Evolutionary conservation across 2,113 vertebrate genomes (phyloP).

Genomic region (Vidua chalybeata): DNA sequence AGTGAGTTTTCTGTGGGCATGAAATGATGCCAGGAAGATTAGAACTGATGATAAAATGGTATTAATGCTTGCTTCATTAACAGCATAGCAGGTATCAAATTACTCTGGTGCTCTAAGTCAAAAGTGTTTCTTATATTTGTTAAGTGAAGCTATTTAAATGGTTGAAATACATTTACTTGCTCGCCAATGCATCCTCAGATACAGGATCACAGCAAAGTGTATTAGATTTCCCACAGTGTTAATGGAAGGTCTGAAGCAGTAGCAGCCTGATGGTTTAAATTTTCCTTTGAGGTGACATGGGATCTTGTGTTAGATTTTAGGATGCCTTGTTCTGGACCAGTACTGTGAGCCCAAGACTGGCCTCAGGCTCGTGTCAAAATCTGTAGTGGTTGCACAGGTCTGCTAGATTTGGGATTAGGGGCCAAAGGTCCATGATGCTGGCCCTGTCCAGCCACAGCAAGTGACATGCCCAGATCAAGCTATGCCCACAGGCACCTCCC

Average conservation of each 20-base stretch:
- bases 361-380: background rate
- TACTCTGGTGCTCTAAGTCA: background rate
- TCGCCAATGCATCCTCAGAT: background rate
- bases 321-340: background rate
- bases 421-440: background rate
- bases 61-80: slow-evolving; percentile 2
- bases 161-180: background rate
- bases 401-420: background rate
- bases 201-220: background rate
- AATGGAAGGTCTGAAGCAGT: background rate
- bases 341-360: fast-evolving
- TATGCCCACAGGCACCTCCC: fast-evolving
- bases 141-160: background rate
- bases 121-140: background rate
- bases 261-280: background rate
- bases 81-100: background rate
- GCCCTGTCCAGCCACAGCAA: background rate
- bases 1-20: background rate
- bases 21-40: slow-evolving; percentile 16
- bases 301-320: background rate
- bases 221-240: background rate
- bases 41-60: background rate
- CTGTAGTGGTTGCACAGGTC: background rate
- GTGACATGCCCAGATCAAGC: background rate
- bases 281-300: background rate